Conservation (phyloP, 2,797 vertebrate species). For the Parauchenoglanis ngamensis region DNA sequence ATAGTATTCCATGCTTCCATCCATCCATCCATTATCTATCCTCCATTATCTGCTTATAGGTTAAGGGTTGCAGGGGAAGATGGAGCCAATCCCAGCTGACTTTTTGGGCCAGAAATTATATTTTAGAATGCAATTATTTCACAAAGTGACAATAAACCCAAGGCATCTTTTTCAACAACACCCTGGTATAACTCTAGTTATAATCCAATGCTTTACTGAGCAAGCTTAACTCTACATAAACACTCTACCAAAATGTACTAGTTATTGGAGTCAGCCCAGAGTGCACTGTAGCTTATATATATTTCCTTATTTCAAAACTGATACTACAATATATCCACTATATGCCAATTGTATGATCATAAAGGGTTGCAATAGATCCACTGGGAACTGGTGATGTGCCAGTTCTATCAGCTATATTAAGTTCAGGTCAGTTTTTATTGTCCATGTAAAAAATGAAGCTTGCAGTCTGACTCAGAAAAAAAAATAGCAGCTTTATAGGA, state of each 20-base stretch:
- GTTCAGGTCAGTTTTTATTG: background rate
- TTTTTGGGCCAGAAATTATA: background rate
- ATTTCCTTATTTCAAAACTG: background rate
- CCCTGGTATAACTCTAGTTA: background rate
- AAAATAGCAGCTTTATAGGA: background rate
- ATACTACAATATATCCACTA: background rate
- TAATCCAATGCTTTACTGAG: background rate
- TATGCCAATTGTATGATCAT: background rate
- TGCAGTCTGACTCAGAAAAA: too few species aligned
- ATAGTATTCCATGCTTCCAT: too few species aligned
- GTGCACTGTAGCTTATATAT: background rate
- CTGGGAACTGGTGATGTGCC: background rate
- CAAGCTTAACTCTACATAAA: background rate
- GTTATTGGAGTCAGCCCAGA: background rate
- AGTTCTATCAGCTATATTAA: background rate
- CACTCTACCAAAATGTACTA: background rate
- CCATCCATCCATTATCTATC: too few species aligned
- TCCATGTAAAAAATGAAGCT: background rate
- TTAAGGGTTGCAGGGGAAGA: too few species aligned
- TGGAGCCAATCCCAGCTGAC: too few species aligned
- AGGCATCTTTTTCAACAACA: background rate
- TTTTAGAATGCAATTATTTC: background rate
- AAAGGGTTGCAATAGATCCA: too few species aligned
- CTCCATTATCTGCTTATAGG: too few species aligned
- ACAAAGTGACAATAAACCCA: background rate